These are phyloP conservation scores for Myrmophylax atrothorax DNA, from an alignment of 2,113 vertebrate species.

Conservation along the genomic window DNA sequence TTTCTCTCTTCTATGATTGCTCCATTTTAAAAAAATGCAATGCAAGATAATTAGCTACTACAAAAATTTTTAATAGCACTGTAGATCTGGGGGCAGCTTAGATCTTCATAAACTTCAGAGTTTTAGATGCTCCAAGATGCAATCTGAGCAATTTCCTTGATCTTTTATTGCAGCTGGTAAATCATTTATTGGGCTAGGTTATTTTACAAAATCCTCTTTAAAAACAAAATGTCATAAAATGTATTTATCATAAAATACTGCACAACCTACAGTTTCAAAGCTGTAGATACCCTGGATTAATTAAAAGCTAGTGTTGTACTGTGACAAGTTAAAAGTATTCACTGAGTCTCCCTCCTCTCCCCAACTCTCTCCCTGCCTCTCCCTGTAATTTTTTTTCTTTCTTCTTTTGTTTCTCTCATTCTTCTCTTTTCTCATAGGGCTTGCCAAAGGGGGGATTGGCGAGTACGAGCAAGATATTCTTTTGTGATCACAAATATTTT, in stretches of 20 bases:
- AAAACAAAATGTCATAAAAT: slow-evolving; percentile 72
- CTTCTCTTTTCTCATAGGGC: not conserved
- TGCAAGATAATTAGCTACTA: slow-evolving; percentile 65
- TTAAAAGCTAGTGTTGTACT: slow-evolving; percentile 61
- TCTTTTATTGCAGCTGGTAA: slow-evolving; percentile 79
- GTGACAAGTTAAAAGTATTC: slow-evolving; percentile 36
- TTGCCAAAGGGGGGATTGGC: not conserved
- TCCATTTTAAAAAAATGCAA: slow-evolving; percentile 54
- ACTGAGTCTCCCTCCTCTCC: not conserved
- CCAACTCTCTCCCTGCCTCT: not conserved
- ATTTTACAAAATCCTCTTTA: slow-evolving; percentile 73
- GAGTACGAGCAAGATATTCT: not conserved
- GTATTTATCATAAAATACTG: slow-evolving; percentile 70
- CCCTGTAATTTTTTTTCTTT: not conserved
- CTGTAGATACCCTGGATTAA: slow-evolving; percentile 46
- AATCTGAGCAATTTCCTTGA: slow-evolving; percentile 80
- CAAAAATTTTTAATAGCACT: slow-evolving; percentile 50
- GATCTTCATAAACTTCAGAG: slow-evolving; percentile 65
- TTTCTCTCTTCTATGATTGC: slow-evolving; percentile 29
- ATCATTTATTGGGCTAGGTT: slow-evolving; percentile 73
- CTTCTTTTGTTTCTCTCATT: not conserved
- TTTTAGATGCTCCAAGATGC: slow-evolving; percentile 74
- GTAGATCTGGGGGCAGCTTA: slow-evolving; percentile 64
- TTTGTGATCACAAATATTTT: slow-evolving; percentile 23
- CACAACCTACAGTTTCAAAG: slow-evolving; percentile 65